Percentiles rank a stretch among this genome's conserved stretches.
phyloP scores from a whole-genome alignment of 2,113 vertebrate genomes.

The Hiodon alosoides region DNA sequence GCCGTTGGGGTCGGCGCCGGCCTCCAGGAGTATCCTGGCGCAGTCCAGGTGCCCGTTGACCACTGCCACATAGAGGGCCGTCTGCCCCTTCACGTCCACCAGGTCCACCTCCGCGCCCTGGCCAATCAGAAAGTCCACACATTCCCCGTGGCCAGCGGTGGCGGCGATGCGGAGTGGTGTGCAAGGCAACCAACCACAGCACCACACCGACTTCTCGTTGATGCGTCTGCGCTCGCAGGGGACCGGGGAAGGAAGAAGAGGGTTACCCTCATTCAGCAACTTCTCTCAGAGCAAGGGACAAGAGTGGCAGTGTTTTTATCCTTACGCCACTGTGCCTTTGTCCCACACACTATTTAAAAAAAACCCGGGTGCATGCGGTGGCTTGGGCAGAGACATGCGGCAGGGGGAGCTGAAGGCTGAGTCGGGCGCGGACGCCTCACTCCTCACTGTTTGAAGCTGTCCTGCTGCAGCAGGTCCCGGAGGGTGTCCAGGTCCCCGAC shows the following conservation, averaged over 20 bases:
- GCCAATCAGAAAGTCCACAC: slow-evolving; percentile 76
- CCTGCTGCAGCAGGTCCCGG: slow-evolving; percentile 74
- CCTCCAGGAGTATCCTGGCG: slow-evolving; percentile 78
- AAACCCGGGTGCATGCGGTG: too few species aligned
- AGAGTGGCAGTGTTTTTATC: neutral
- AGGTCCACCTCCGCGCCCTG: slow-evolving; percentile 85
- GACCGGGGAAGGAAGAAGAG: too few species aligned
- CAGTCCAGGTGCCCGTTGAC: slow-evolving; percentile 89
- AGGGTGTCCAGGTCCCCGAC: slow-evolving; percentile 84
- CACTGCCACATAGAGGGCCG: slow-evolving; percentile 83
- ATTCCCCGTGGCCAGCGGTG: slow-evolving; percentile 78
- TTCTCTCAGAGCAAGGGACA: neutral
- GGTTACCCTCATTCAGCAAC: too few species aligned
- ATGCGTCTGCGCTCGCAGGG: slow-evolving; percentile 64
- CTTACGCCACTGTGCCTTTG: too few species aligned
- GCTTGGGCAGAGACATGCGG: too few species aligned
- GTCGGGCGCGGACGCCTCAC: neutral
- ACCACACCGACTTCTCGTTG: slow-evolving; percentile 91
- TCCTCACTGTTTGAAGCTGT: slow-evolving; percentile 74
- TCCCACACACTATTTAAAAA: too few species aligned
- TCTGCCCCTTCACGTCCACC: slow-evolving; percentile 91
- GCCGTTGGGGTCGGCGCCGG: slow-evolving; percentile 83
- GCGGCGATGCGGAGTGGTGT: slow-evolving; percentile 82
- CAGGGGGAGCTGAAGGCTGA: too few species aligned
- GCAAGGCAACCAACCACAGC: slow-evolving; percentile 87